Conservation (phyloP, 2,888 invertebrate genomes). For the Pteria penguin region DNA sequence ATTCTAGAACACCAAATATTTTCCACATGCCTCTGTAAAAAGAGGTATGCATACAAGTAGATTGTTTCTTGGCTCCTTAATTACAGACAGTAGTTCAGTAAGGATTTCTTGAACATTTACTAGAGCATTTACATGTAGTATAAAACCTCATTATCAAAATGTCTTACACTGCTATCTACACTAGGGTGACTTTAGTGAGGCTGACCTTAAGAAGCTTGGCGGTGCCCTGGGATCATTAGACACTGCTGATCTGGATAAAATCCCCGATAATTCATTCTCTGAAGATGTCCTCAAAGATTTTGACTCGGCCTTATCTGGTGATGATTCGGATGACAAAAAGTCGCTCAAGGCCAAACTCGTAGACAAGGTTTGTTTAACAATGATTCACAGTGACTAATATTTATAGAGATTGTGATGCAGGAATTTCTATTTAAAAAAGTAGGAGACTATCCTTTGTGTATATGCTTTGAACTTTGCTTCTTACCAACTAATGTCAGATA, state of each 20-base stretch:
- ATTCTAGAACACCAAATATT: too few relatives aligned
- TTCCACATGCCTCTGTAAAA: too few relatives aligned
- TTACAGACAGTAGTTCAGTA: too few relatives aligned
- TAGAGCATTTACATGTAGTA: neutral
- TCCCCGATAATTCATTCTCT: constrained; percentile 36
- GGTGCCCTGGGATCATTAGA: constrained; percentile 35
- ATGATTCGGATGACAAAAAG: constrained; percentile 1
- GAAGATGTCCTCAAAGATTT: constrained; percentile 24
- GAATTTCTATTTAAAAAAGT: neutral
- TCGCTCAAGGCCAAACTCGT: constrained; percentile 19
- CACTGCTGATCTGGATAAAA: constrained; percentile 30
- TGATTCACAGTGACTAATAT: neutral
- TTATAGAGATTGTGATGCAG: neutral
- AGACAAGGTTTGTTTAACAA: constrained; percentile 24
- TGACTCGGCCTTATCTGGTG: constrained; percentile 15
- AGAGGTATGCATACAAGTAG: too few relatives aligned
- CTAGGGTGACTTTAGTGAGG: constrained; percentile 35
- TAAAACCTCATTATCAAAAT: neutral
- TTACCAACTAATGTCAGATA: too few relatives aligned
- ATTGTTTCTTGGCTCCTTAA: too few relatives aligned
- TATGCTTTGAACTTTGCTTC: neutral
- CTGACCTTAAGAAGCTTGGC: constrained; percentile 43
- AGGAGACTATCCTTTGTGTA: neutral
- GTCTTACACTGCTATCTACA: too few relatives aligned
- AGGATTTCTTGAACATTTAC: too few relatives aligned